phyloP scores from a whole-genome alignment of 2,797 vertebrate species.

The Antennarius maculatus region DNA sequence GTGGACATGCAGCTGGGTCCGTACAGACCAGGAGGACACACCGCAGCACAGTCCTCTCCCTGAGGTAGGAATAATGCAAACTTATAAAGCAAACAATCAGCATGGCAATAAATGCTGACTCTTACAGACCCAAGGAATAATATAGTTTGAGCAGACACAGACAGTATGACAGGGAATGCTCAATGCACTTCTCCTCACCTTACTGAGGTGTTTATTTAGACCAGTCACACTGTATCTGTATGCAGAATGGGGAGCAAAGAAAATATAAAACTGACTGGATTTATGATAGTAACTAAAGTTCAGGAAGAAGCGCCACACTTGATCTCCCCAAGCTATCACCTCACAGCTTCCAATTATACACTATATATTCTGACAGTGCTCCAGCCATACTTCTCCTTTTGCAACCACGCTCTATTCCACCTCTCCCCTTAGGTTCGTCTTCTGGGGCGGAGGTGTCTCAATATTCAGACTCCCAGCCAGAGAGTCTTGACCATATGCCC shows the following conservation, averaged over 20 bases:
- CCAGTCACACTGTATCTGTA: constrained; percentile 17
- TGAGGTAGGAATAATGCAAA: constrained; percentile 45
- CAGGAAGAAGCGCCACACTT: constrained; percentile 35
- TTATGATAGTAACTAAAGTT: constrained; percentile 40
- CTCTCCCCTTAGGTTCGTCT: constrained; percentile 18
- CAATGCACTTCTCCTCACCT: constrained; percentile 16
- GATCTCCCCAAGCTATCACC: constrained; percentile 32
- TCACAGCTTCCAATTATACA: constrained; percentile 52
- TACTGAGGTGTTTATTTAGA: constrained; percentile 39
- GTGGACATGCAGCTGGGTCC: constrained; percentile 91
- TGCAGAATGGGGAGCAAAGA: constrained; percentile 26
- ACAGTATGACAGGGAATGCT: constrained; percentile 26
- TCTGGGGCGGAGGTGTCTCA: constrained; percentile 19
- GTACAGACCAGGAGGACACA: constrained; percentile 87
- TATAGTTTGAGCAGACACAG: constrained; percentile 19
- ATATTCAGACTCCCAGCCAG: constrained; percentile 33
- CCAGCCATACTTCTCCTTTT: constrained; percentile 20
- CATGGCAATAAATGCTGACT: constrained; percentile 38
- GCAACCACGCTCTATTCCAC: constrained; percentile 31
- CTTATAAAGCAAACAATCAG: constrained; percentile 31
- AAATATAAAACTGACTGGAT: constrained; percentile 38
- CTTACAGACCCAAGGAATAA: constrained; percentile 28
- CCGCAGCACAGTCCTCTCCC: constrained; percentile 90
- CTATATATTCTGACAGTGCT: constrained; percentile 55
- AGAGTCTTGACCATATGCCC: constrained; percentile 17